Percentiles rank a stretch among this genome's conserved stretches.
Evolutionary conservation across 2,797 vertebrate species (phyloP).

Genomic region (Carapus acus): DNA sequence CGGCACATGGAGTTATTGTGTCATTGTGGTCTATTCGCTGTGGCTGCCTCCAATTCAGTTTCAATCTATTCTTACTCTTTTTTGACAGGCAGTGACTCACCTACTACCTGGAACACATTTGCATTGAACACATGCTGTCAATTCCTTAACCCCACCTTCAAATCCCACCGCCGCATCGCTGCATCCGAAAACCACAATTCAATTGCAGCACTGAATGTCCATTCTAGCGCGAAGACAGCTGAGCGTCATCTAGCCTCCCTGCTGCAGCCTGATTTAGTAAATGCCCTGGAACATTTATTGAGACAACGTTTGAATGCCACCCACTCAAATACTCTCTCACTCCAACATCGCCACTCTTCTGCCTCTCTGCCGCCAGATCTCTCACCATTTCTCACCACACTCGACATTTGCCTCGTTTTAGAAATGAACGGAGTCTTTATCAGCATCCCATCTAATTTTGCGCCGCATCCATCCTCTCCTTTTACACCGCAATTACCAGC

Average conservation of each 20-base stretch:
- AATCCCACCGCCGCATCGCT: conserved; percentile 6
- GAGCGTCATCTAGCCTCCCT: conserved; percentile 54
- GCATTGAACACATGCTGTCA: no score
- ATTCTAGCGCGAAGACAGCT: conserved; percentile 49
- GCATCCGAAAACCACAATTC: not conserved
- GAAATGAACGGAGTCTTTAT: conserved; percentile 36
- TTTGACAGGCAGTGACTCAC: conserved; percentile 6
- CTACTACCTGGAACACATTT: conserved; percentile 2
- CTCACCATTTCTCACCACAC: conserved; percentile 81
- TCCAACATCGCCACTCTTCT: conserved; percentile 57
- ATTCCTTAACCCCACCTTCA: not conserved
- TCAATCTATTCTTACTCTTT: conserved; percentile 6
- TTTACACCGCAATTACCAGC: not conserved
- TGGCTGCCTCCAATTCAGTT: not conserved
- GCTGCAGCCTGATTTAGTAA: conserved; percentile 70
- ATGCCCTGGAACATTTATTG: conserved; percentile 71
- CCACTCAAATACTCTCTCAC: conserved; percentile 68
- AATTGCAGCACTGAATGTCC: conserved; percentile 37
- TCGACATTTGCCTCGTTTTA: conserved; percentile 54
- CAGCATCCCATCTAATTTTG: conserved; percentile 16
- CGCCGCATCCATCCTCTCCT: conserved; percentile 9
- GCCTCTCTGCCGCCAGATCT: conserved; percentile 61
- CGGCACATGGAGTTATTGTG: no score
- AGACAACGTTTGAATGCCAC: conserved; percentile 67
- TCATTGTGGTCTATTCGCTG: no score